Evolutionary conservation across 2,113 vertebrate genomes (phyloP).

Genomic region (Lamprotornis superbus): DNA sequence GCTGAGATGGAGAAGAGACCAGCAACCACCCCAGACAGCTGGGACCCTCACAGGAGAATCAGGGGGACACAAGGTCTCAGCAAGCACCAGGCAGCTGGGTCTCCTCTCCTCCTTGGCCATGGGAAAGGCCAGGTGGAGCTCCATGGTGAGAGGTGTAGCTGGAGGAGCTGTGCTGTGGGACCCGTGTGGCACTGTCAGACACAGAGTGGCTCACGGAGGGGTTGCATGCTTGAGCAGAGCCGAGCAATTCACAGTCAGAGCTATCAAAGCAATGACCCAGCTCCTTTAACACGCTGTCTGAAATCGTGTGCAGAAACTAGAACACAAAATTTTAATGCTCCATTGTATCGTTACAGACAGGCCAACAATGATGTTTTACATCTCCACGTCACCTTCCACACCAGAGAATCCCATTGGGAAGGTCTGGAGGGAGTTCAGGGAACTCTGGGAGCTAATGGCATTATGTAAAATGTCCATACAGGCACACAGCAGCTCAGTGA

Average conservation of each 20-base stretch:
- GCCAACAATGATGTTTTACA: not conserved
- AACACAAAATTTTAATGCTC: not conserved
- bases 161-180: not conserved
- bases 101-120: not conserved
- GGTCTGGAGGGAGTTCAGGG: not conserved
- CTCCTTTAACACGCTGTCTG: slow-evolving; percentile 46
- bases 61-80: not conserved
- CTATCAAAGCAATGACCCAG: slow-evolving; percentile 64
- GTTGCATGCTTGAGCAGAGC: slow-evolving; percentile 56
- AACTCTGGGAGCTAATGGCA: not conserved
- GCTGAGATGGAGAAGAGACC: not conserved
- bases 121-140: not conserved
- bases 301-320: not conserved
- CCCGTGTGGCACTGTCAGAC: not conserved
- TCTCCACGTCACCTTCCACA: not conserved
- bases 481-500: not conserved
- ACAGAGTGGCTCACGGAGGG: slow-evolving; percentile 10
- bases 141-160: not conserved
- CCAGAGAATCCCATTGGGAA: not conserved
- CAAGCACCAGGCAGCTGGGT: not conserved
- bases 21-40: not conserved
- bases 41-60: not conserved
- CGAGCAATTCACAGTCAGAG: slow-evolving; percentile 65
- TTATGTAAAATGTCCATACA: not conserved
- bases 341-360: not conserved